These are phyloP conservation scores for Tethya wilhelma DNA, from an alignment of 37 sponge, comb jelly and placozoan species.

Conservation along the genomic window DNA sequence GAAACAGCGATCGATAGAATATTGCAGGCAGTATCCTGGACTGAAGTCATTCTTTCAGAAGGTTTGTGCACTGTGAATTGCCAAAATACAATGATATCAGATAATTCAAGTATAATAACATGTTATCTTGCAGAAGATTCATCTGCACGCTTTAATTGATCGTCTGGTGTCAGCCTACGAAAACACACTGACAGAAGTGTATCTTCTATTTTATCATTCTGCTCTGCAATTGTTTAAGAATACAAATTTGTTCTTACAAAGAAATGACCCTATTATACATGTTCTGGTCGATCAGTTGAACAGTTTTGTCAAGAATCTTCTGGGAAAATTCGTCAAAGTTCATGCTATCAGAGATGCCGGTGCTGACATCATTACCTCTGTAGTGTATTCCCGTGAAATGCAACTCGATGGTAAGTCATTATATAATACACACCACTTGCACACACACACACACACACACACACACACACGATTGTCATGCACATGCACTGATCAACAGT, in stretches of 20 bases:
- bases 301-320: too few relatives aligned
- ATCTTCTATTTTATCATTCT: slow-evolving; percentile 36
- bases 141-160: background rate
- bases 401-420: too few relatives aligned
- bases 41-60: slow-evolving; percentile 45
- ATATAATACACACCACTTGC: too few relatives aligned
- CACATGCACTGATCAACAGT: too few relatives aligned
- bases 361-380: too few relatives aligned
- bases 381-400: too few relatives aligned
- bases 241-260: slow-evolving; percentile 35
- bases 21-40: slow-evolving; percentile 38
- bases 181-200: slow-evolving; percentile 47
- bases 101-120: background rate
- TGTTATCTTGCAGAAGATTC: too few relatives aligned
- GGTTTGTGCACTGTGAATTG: background rate
- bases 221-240: slow-evolving; percentile 24
- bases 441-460: too few relatives aligned
- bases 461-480: too few relatives aligned
- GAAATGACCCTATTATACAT: slow-evolving; percentile 44
- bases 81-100: background rate
- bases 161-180: background rate
- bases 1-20: slow-evolving; percentile 19
- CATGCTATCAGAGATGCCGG: too few relatives aligned
- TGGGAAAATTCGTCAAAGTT: too few relatives aligned
- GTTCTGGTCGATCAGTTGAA: slow-evolving; percentile 17